Evolutionary conservation across 1,140 invertebrate species (phyloP).

Genomic region (Drosophila neocordata): DNA sequence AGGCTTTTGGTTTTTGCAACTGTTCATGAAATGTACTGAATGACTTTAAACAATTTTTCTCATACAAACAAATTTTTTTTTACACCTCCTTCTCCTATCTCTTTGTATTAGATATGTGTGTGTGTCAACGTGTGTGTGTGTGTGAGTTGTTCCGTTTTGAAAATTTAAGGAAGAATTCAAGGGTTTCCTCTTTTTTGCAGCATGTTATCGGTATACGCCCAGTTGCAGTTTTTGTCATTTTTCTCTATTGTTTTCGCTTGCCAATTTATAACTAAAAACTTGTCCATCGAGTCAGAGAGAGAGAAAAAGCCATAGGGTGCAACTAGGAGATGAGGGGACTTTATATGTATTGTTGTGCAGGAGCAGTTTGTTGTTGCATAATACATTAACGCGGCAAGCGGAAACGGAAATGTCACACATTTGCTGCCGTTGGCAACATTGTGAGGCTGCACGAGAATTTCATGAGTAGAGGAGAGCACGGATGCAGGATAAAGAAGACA

Average conservation of each 20-base stretch:
- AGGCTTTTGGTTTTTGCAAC: conserved; percentile 1
- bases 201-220: conserved; percentile 41
- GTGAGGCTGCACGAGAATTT: conserved; percentile 28
- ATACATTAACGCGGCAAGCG: conserved; percentile 69
- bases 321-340: neutral
- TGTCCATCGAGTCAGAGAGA: conserved; percentile 34
- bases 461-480: neutral
- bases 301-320: neutral
- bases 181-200: conserved; percentile 3
- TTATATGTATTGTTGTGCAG: conserved; percentile 15
- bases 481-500: too few species aligned
- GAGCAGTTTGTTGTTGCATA: conserved; percentile 35
- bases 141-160: neutral
- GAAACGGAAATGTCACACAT: conserved; percentile 79
- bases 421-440: conserved; percentile 75
- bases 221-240: conserved; percentile 1
- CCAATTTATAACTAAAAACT: conserved; percentile 62
- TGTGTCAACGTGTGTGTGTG: neutral
- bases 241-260: conserved; percentile 23
- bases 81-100: neutral
- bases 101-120: neutral
- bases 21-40: conserved; percentile 31
- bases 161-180: neutral
- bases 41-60: conserved; percentile 13
- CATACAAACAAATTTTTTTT: neutral